Conservation (phyloP, 2,113 vertebrate genomes). For the Pterocles burchelli region DNA sequence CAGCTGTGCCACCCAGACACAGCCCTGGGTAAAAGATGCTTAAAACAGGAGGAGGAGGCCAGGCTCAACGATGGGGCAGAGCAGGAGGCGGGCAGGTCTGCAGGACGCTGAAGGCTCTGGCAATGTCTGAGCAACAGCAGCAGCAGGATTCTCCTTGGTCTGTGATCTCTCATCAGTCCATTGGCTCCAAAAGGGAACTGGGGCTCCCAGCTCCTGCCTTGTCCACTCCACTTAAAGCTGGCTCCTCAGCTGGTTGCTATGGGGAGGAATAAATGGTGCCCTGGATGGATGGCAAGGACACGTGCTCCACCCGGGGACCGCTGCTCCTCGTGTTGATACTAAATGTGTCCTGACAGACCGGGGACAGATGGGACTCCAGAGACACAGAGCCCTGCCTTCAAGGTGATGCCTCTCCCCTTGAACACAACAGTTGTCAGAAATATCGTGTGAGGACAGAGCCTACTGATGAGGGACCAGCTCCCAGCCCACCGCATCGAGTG, state of each 20-base stretch:
- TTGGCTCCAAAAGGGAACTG: not conserved
- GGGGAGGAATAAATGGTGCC: not conserved
- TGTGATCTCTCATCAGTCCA: not conserved
- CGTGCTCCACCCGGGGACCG: accelerated
- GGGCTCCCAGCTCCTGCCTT: not conserved
- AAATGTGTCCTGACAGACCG: not conserved
- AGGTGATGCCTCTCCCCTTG: slow-evolving; percentile 18
- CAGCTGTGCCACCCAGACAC: not conserved
- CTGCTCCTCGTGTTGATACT: not conserved
- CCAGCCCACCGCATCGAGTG: accelerated
- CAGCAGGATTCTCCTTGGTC: not conserved
- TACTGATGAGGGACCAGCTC: not conserved
- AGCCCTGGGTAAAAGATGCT: not conserved
- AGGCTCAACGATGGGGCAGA: not conserved
- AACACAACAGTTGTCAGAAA: not conserved
- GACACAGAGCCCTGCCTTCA: not conserved
- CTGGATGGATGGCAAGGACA: not conserved
- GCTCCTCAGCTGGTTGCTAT: not conserved
- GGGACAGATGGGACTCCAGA: not conserved
- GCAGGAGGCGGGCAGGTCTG: not conserved
- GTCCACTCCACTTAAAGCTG: not conserved
- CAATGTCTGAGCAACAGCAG: not conserved
- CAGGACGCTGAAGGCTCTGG: not conserved
- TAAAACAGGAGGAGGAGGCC: too few species aligned
- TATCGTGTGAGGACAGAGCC: not conserved